A percentile compares a stretch with the other conserved stretches of the same genome.
Evolutionary conservation across 1,140 invertebrate species (phyloP).

Genomic region (Drosophila aff.): DNA sequence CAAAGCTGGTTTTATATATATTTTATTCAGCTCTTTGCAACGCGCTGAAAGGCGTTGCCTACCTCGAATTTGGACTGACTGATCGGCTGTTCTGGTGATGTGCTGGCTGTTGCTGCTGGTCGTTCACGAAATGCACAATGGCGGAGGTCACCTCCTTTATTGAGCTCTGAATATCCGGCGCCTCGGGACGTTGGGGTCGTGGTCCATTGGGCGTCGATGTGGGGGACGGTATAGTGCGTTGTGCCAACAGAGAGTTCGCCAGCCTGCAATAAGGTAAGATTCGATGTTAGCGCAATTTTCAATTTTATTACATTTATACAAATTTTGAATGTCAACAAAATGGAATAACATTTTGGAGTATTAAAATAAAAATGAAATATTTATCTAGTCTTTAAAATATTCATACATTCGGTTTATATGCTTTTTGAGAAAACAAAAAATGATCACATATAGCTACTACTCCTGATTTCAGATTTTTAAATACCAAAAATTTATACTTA

Average conservation of each 20-base stretch:
- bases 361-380: no score
- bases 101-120: constrained; percentile 80
- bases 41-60: constrained; percentile 32
- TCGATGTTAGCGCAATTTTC: background rate
- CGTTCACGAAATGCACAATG: constrained; percentile 96
- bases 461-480: no score
- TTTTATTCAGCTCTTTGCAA: background rate
- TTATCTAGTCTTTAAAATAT: no score
- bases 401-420: no score
- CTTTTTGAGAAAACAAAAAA: no score
- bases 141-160: constrained; percentile 96
- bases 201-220: constrained; percentile 47
- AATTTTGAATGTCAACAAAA: no score
- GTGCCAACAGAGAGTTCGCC: constrained; percentile 88
- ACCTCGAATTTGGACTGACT: constrained; percentile 85
- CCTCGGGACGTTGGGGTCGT: constrained; percentile 85
- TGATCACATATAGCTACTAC: no score
- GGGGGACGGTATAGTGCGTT: constrained; percentile 73
- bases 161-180: constrained; percentile 93
- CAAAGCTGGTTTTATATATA: background rate
- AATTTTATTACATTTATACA: background rate
- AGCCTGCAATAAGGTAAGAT: constrained; percentile 85
- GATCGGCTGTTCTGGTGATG: constrained; percentile 83
- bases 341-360: no score
- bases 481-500: no score